These are phyloP conservation scores for Nymphalis urticae DNA, from an alignment of 2,888 invertebrate genomes.

Conservation along the genomic window DNA sequence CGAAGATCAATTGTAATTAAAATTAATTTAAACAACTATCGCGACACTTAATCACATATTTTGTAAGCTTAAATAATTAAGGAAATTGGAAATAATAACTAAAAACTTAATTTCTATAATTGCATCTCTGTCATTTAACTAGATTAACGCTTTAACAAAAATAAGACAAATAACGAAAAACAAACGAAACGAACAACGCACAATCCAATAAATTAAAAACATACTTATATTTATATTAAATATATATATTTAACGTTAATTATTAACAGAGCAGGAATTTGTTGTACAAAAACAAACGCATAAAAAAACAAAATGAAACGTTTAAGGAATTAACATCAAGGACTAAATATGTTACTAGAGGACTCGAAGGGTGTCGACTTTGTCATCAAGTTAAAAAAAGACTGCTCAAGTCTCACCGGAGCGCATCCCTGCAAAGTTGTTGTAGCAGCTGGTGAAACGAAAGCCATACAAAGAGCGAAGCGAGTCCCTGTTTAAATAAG, in stretches of 20 bases:
- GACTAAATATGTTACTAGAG: conserved; percentile 35
- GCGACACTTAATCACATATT: too few relatives aligned
- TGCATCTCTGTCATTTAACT: too few relatives aligned
- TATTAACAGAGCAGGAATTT: conserved; percentile 5
- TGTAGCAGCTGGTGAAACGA: conserved; percentile 38
- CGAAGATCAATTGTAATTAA: background rate
- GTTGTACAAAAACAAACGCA: conserved; percentile 9
- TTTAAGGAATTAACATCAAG: conserved; percentile 29
- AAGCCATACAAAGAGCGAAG: conserved; percentile 44
- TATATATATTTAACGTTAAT: too few relatives aligned
- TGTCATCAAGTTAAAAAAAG: conserved; percentile 71
- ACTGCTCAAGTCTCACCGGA: conserved; percentile 43
- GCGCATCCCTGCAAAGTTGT: conserved; percentile 37
- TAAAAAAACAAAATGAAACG: conserved; percentile 22
- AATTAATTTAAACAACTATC: background rate
- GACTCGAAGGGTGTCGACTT: conserved; percentile 48
- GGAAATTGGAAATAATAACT: too few relatives aligned
- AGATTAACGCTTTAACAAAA: too few relatives aligned
- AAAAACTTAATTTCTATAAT: too few relatives aligned
- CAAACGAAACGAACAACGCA: too few relatives aligned
- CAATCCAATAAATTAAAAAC: too few relatives aligned
- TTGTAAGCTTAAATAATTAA: too few relatives aligned
- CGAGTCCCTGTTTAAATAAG: conserved; percentile 42
- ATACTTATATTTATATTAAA: too few relatives aligned
- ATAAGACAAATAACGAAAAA: too few relatives aligned